Conservation (phyloP, 2,113 vertebrate species). For the Xenopus tropicalis region DNA sequence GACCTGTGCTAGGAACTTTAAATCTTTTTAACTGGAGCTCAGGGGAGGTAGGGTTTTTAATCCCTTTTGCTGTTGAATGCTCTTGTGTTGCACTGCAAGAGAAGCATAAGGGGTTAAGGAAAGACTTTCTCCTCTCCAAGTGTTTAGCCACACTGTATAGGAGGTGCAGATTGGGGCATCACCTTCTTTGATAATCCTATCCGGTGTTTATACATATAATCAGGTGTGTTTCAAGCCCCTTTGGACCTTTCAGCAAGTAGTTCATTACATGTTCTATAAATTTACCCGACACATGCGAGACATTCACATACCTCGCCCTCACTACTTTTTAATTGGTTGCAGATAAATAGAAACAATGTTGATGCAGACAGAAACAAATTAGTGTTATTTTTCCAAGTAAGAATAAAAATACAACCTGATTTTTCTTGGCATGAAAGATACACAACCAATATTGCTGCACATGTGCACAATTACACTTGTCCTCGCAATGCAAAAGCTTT, state of each 20-base stretch:
- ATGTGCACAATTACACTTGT: neutral
- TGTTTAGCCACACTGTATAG: conserved; percentile 27
- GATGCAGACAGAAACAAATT: neutral
- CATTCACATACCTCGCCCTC: neutral
- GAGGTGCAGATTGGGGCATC: neutral
- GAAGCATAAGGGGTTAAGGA: conserved; percentile 7
- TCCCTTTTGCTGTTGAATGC: conserved; percentile 16
- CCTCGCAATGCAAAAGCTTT: neutral
- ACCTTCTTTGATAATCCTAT: conserved; percentile 14
- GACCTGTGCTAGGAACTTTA: conserved; percentile 20
- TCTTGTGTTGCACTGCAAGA: neutral
- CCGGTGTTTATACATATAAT: conserved; percentile 10
- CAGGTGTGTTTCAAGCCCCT: conserved; percentile 10
- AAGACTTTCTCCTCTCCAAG: conserved; percentile 15
- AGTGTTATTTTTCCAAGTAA: neutral
- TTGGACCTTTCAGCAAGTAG: neutral
- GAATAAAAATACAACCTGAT: too few relatives aligned
- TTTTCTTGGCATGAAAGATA: neutral
- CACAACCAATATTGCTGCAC: neutral
- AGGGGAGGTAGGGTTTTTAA: conserved; percentile 20
- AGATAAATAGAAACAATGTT: neutral
- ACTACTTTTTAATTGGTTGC: neutral
- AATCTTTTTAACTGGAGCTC: conserved; percentile 39
- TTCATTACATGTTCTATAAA: neutral
- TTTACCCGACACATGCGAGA: neutral